Conservation (phyloP, 2,797 vertebrate genomes). For the Microtus californicus region DNA sequence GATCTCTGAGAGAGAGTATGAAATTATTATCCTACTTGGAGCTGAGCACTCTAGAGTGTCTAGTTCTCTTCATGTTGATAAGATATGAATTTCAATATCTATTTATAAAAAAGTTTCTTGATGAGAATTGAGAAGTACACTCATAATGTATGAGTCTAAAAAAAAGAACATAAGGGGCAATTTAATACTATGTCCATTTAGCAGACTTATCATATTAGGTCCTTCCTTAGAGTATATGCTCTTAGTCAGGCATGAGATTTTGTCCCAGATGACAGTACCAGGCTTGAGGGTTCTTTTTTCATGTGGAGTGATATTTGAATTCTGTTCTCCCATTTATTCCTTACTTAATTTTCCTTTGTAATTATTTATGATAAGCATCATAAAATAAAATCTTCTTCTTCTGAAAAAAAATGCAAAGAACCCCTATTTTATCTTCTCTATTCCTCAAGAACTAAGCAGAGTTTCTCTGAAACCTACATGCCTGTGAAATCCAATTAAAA, state of each 20-base stretch:
- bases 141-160: not conserved
- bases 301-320: not conserved
- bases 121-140: not conserved
- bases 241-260: not conserved
- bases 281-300: not conserved
- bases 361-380: conserved; percentile 26
- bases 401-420: not conserved
- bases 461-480: not conserved
- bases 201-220: not conserved
- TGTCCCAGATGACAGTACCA: too few relatives aligned
- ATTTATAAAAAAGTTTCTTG: too few relatives aligned
- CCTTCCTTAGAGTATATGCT: not conserved
- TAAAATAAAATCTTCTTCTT: conserved; percentile 33
- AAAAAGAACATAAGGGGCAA: not conserved
- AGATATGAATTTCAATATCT: not conserved
- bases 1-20: not conserved
- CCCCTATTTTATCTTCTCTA: conserved; percentile 10
- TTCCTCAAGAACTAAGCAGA: not conserved
- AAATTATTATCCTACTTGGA: not conserved
- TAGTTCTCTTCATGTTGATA: not conserved
- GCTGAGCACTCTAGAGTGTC: not conserved
- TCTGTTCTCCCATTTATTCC: not conserved
- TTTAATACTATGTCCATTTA: not conserved
- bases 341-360: not conserved
- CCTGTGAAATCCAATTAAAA: not conserved